Conservation (phyloP, 2,113 vertebrate species). For the Gallinago jamesoni region DNA sequence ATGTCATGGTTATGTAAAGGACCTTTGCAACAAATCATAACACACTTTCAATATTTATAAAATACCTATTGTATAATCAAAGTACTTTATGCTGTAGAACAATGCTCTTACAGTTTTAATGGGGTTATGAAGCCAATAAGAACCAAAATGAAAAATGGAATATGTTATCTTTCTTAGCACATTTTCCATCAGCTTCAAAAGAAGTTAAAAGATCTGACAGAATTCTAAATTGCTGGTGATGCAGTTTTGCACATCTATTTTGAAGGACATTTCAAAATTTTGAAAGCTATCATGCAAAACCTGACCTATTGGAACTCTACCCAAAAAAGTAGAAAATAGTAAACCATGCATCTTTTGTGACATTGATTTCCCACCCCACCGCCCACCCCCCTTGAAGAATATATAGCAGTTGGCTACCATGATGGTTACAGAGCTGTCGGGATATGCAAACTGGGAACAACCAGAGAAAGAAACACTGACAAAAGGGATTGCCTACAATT, state of each 20-base stretch:
- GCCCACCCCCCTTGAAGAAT: not conserved
- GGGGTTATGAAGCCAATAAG: not conserved
- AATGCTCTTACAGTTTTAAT: not conserved
- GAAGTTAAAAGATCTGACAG: not conserved
- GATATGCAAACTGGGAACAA: not conserved
- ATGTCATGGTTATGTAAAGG: not conserved
- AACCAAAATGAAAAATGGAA: not conserved
- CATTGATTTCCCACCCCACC: not conserved
- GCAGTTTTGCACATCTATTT: not conserved
- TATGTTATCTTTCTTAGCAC: not conserved
- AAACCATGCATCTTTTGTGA: fast-evolving
- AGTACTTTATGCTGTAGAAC: not conserved
- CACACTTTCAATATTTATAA: not conserved
- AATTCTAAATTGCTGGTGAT: not conserved
- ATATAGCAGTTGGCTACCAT: not conserved
- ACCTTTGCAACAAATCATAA: not conserved
- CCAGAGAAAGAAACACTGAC: not conserved
- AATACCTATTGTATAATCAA: not conserved
- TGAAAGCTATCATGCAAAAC: not conserved
- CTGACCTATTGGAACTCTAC: not conserved
- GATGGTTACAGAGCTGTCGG: not conserved
- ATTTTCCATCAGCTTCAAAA: not conserved
- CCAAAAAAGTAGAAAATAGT: not conserved
- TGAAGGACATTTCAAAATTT: not conserved
- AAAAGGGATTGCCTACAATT: not conserved